Evolutionary conservation across 1,140 invertebrate genomes (phyloP).

Genomic region (Caenorhabditis inopinata): DNA sequence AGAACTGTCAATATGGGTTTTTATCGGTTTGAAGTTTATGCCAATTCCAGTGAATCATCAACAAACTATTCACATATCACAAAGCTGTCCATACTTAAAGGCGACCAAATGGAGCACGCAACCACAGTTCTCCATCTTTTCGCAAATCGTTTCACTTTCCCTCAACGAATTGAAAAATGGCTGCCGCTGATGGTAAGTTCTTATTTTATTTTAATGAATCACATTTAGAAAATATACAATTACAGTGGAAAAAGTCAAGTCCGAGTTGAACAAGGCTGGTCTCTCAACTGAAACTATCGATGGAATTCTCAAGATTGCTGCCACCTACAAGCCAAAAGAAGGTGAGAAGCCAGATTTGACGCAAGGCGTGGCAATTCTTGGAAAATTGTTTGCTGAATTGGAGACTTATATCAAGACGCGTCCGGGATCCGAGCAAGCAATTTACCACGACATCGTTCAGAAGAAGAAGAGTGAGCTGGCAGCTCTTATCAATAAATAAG

Average conservation of each 20-base stretch:
- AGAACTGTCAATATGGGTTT: background rate
- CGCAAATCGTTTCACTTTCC: background rate
- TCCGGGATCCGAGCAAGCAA: background rate
- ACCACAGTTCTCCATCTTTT: background rate
- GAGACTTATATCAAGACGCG: background rate
- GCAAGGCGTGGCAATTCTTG: background rate
- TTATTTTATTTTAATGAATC: background rate
- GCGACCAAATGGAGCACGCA: background rate
- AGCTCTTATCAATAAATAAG: background rate
- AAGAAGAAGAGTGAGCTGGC: constrained; percentile 13
- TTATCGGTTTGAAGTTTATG: constrained; percentile 24
- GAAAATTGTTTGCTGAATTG: background rate
- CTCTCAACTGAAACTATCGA: background rate
- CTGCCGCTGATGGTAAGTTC: background rate
- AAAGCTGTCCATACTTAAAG: background rate
- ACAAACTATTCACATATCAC: constrained; percentile 11
- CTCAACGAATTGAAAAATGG: background rate
- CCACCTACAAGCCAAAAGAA: constrained; percentile 12
- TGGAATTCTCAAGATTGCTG: constrained; percentile 12
- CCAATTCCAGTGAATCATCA: background rate
- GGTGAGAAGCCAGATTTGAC: background rate
- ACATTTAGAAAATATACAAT: background rate
- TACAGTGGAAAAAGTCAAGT: constrained; percentile 1
- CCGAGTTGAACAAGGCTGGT: background rate
- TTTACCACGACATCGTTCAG: background rate